Base-by-base conservation (phyloP, 2,797 vertebrate genomes). In the Poeciliopsis presidionis region DNA sequence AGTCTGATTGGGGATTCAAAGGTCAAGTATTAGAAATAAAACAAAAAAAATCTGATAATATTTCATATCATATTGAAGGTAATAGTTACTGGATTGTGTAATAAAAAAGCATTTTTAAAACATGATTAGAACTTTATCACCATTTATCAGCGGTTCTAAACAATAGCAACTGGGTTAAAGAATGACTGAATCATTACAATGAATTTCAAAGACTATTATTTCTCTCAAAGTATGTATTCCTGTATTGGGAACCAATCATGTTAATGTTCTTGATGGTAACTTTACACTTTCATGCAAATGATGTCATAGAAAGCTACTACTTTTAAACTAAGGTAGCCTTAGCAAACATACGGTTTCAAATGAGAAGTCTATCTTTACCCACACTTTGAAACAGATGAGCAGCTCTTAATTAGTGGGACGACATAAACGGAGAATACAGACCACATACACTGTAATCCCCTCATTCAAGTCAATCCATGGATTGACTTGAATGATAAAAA, bases 381-480 rank as follows among this genome's bases (percentile, higher is more conserved):
- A 72, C 51, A 74, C 41, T 67, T 47, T 69, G 41, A 79, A 46
- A 53, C 61, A 82, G 53, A 59, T 74, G 72, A 74, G 53, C 69
- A n/a, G 65, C 51, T 79, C 70, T 49, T 76, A 74, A 77, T 36
- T 36, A 16, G 75, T 13, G 41, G 47, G 41, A 67, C 25, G 49
- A 14, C 8, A 63, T 75, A 80, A 67, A 78, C 43, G 80, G 77
- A 75, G 49, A 70, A 83, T 67, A 59, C 20, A 36, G 33, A 41
- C 75, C 43, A 63, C 72, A 75, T 67, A 79, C 28, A 74, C 28
- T 18, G 20, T n/a, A 28, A 73, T 59, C 74, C 41, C 49, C 53
- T 82, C 76, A 14, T 46, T 46, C 13, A 46, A 46, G 13, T 46
- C 45, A 14, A 46, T 46, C 45, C 13, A 46, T 46, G 73, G 14